A percentile compares a stretch with the other conserved stretches of the same genome.
These are phyloP conservation scores for Polydrusus pterygomalis DNA, from an alignment of 2,888 invertebrate species.

Conservation along the genomic window DNA sequence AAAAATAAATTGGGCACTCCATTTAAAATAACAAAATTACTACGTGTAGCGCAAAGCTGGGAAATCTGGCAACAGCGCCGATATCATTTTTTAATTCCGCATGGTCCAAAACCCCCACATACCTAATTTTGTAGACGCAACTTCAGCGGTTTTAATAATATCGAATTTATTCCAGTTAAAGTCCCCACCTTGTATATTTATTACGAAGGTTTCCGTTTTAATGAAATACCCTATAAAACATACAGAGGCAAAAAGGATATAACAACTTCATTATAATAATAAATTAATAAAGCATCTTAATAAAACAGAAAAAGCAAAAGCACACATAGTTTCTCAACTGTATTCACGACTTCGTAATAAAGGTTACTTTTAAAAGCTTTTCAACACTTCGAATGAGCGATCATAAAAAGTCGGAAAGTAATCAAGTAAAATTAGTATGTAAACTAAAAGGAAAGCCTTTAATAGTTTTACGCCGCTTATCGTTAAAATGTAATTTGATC, in stretches of 20 bases:
- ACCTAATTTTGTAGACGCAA: too few species aligned
- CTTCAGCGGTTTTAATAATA: too few species aligned
- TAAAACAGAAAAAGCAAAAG: conserved; percentile 21
- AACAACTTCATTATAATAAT: conserved; percentile 27
- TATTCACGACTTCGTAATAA: conserved; percentile 27
- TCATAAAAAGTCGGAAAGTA: conserved; percentile 40
- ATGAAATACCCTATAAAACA: background rate
- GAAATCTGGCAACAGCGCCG: too few species aligned
- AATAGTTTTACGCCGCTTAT: conserved; percentile 39
- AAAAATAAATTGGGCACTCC: too few species aligned
- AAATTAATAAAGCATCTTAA: background rate
- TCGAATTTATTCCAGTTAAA: too few species aligned
- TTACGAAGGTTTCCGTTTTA: background rate
- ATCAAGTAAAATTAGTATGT: conserved; percentile 44
- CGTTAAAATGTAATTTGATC: conserved; percentile 42
- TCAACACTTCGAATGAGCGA: conserved; percentile 38
- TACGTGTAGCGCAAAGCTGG: too few species aligned
- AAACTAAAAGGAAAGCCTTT: conserved; percentile 44
- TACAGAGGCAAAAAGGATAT: background rate
- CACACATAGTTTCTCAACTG: background rate
- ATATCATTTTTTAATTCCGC: too few species aligned
- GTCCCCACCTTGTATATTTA: too few species aligned
- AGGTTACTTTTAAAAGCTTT: conserved; percentile 40
- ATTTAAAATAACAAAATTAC: too few species aligned
- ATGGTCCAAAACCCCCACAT: too few species aligned